Evolutionary conservation across 1,140 invertebrate genomes (phyloP), one percentile per base, ranked within the genome.

Genomic region (Lucilia cuprina): DNA sequence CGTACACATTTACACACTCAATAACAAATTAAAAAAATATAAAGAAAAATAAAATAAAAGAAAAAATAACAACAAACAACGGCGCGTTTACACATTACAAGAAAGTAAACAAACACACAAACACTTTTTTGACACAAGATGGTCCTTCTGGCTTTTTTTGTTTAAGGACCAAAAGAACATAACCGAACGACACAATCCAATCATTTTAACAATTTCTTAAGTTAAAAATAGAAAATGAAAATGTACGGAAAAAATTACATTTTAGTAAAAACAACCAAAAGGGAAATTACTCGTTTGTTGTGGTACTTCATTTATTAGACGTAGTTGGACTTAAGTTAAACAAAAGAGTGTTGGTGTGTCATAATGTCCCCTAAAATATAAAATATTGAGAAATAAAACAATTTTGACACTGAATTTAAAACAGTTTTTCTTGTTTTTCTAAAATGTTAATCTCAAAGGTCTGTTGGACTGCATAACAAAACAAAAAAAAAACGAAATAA

Each of bases 361-460:
- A 80, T 41, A 60, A 80, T 70, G 19, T 65, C 21, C 21, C 35
- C 41, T 34, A 17, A 82, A 88, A 87, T 89, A 87, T 89, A 88
- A 89, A 89, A 89, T 89, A 89, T 89, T 87, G 88, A 86, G 87
- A 89, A 89, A 89, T 89, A 89, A 89, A 89, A 89, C 87, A 87
- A 89, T 89, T 89, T 89, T 89, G 88, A 89, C 88, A 89, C 88
- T 88, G 89, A 89, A 89, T 89, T 87, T 89, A 89, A 89, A 89
- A 89, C 88, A 88, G 87, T 87, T 34, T 75, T 70, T 70, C 65
- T 25, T 17, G 12, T 55, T 55, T 55, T 17, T 55, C 17, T 55
- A 55, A 55, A 13, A 55, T 60, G 55, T 60, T 60, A 60, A 60
- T 60, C n/a, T 70, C 19, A 70, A 70, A 70, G 65, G 65, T 70